Percentiles rank a stretch among this genome's conserved stretches.
These are phyloP conservation scores for Hemibagrus wyckioides DNA, from an alignment of 2,113 vertebrate genomes.

Conservation along the genomic window DNA sequence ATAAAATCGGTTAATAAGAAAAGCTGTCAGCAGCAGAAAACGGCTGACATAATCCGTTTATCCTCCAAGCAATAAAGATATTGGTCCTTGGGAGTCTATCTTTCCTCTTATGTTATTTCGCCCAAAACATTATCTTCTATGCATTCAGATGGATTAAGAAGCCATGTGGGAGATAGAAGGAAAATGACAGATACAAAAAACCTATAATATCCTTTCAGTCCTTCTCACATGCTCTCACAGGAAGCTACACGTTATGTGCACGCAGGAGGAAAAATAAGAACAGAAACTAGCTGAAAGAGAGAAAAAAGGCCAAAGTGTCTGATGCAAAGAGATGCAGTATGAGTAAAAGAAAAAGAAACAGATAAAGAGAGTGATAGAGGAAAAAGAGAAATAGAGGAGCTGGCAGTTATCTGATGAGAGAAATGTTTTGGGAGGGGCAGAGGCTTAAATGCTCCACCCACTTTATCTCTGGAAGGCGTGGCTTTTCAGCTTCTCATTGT, in stretches of 20 bases:
- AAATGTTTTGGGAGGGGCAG: constrained; percentile 25
- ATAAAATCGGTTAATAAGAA: constrained; percentile 99
- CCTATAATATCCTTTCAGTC: constrained; percentile 96
- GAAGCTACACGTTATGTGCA: constrained; percentile 62
- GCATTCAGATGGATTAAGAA: constrained; percentile 99
- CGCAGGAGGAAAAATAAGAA: constrained; percentile 62
- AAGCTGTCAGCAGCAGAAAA: constrained; percentile 99
- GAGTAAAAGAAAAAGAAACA: constrained; percentile 21
- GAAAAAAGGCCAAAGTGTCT: neutral
- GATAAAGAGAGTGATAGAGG: constrained; percentile 36
- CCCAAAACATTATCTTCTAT: constrained; percentile 99
- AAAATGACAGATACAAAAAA: constrained; percentile 99
- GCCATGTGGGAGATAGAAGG: constrained; percentile 99
- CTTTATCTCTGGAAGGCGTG: constrained; percentile 61
- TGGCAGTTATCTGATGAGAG: constrained; percentile 39
- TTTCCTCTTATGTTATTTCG: constrained; percentile 99
- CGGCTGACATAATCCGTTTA: constrained; percentile 99
- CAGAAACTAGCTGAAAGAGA: constrained; percentile 54
- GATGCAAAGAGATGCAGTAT: constrained; percentile 19
- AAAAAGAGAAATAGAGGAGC: constrained; percentile 26
- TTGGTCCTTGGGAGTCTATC: constrained; percentile 99
- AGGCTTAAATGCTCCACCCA: constrained; percentile 35
- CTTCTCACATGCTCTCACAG: constrained; percentile 69
- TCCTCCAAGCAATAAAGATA: constrained; percentile 99
- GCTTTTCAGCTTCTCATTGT: constrained; percentile 37